These are phyloP conservation scores for Hapalemur alaotrensis DNA, from an alignment of 2,797 vertebrate species.

Conservation along the genomic window DNA sequence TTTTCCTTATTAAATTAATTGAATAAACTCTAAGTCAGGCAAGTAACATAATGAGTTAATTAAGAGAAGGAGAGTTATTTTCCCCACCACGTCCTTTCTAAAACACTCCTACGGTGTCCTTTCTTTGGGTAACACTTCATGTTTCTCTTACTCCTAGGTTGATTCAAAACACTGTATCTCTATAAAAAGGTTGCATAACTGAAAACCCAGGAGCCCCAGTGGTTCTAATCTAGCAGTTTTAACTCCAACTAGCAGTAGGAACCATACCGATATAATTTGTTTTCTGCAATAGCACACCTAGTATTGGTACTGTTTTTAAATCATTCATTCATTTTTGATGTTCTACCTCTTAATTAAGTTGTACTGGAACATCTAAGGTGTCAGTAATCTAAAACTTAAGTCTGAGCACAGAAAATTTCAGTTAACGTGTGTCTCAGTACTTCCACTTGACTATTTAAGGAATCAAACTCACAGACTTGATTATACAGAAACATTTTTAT, in stretches of 20 bases:
- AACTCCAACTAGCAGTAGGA: fast-evolving
- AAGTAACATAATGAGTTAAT: constrained; percentile 46
- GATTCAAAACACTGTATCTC: neutral
- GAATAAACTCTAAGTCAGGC: constrained; percentile 13
- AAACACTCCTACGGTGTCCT: neutral
- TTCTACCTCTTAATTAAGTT: neutral
- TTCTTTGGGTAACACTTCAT: neutral
- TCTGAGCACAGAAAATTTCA: neutral
- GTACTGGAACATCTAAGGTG: neutral
- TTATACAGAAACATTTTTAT: neutral
- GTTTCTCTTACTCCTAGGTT: neutral
- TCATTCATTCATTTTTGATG: neutral
- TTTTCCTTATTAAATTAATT: constrained; percentile 47
- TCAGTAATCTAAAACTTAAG: neutral
- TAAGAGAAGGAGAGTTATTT: constrained; percentile 8
- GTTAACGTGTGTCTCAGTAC: neutral
- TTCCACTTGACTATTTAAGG: neutral
- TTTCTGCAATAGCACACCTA: neutral
- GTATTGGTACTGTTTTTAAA: neutral
- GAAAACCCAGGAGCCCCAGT: neutral
- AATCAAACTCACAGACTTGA: neutral
- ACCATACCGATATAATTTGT: fast-evolving
- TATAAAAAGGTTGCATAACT: neutral
- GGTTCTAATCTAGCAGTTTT: neutral
- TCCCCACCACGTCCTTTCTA: constrained; percentile 26